These are phyloP conservation scores for Microchrysa polita DNA, from an alignment of 2,888 invertebrate species.

Conservation along the genomic window DNA sequence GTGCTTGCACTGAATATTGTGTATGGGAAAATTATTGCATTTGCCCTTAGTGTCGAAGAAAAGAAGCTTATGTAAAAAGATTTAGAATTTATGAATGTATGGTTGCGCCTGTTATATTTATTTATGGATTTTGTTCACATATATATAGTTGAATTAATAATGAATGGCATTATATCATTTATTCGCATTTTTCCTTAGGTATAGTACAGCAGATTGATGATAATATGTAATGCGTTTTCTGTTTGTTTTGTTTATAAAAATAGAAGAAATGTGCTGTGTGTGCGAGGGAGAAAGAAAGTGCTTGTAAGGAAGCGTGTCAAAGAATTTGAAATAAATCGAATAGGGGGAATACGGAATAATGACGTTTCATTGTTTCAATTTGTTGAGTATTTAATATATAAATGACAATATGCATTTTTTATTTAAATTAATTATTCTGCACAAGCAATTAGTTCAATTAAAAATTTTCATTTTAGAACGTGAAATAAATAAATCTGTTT, in stretches of 20 bases:
- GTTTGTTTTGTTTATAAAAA: slow-evolving; percentile 5
- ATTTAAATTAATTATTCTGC: too few species aligned
- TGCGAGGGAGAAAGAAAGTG: too few species aligned
- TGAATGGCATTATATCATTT: neutral
- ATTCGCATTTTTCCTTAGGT: neutral
- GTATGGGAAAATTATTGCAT: neutral
- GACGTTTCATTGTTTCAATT: too few species aligned
- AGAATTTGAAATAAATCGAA: too few species aligned
- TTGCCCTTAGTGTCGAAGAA: neutral
- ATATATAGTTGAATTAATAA: neutral
- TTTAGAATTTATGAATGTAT: slow-evolving; percentile 11
- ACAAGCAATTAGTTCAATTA: too few species aligned
- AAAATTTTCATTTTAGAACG: too few species aligned
- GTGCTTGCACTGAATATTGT: slow-evolving; percentile 15
- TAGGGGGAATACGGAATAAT: too few species aligned
- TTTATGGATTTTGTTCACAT: neutral
- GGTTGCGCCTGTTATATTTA: neutral
- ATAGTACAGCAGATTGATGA: too few species aligned
- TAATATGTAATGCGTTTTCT: neutral
- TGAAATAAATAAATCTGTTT: too few species aligned
- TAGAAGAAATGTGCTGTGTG: neutral
- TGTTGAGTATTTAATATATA: too few species aligned
- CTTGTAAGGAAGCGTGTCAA: too few species aligned
- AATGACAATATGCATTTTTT: too few species aligned
- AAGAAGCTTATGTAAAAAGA: slow-evolving; percentile 22